Evolutionary conservation across 2,888 invertebrate genomes (phyloP), one percentile per base, ranked within the genome.

Genomic region (Agonopterix alstromeriana): DNA sequence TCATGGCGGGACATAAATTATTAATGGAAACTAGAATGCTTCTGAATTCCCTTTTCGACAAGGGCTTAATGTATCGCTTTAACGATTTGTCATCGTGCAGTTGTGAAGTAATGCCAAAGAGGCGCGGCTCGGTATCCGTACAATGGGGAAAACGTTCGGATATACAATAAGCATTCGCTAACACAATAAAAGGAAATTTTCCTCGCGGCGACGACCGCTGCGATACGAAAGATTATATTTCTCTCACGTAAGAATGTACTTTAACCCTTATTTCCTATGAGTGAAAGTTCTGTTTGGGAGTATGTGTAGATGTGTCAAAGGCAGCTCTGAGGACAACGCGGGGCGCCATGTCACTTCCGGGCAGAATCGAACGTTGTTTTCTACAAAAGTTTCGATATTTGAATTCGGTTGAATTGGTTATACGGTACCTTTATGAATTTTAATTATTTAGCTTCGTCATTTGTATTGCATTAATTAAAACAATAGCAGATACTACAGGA

Each of bases 181-280:
- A 83, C 76, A 82, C 78, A 82, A 84, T 84, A 82, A 82, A 81
- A 78, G 72, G 73, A 75, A 78, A 78, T 75, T 78, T 78, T 77
- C 75, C 70, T 76, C 63, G 68, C 67, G 69, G 70, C 70, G 65
- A 60, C 66, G 59, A 57, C 63, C 55, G 65, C 67, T 65, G 60
- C 54, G 65, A 62, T 66, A 64, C 67, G 68, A 73, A 77, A 76
- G 70, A 75, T 73, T 71, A 70, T 72, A 74, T 70, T 62, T 53
- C 54, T 60, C 50, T 56, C 52, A 54, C 49, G 55, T 60, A 56
- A 58, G 57, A 58, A 61, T 68, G 63, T 58, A 76, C 67, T 73
- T 66, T 72, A 64, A 65, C 52, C 69, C 67, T 64, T 79, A 76
- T 72, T 63, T 50, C 61, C 47, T 48, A 46, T 44, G 45, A 43